Base-by-base conservation (phyloP, 2,888 invertebrate genomes). In the Oxytorus armatus region DNA sequence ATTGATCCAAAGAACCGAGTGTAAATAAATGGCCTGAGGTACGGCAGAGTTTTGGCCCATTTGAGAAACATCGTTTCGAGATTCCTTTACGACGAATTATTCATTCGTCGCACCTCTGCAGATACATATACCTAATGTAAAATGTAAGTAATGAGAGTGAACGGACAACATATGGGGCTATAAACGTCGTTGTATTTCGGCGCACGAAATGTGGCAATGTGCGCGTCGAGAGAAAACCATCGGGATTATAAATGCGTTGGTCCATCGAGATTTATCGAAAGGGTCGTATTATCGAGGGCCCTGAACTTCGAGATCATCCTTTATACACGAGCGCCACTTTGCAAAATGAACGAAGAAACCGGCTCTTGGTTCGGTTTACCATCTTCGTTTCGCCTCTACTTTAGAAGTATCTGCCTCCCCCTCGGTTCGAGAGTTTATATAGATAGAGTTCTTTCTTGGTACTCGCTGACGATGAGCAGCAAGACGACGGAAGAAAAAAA, bases 251-350 rank as follows among this genome's bases (percentile, higher is more conserved):
- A 78, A 73, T 73, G 53, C 66, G 42, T 53, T 51, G 44, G 36
- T 23, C 51, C 44, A 42, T 23, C 23, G 66, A 78, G 73, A 73
- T 78, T 78, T 68, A 78, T 78, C 73, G 78, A 61, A 69, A 68
- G 68, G 73, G 73, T 65, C 25, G 42, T 42, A 59, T 78, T 73
- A 77, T 77, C 70, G 77, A 77, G 65, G 61, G 55, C 69, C 29
- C 42, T 29, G 42, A 42, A 69, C 11, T 55, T n/a, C 14, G 44
- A 16, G 16, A 16, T 23, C 36, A 23, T 63, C 42, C 14, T 25
- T 14, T 44, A 14, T 29, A 7, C 49, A 55, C 42, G 36, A 68
- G 29, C 18, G 36, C 10, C 16, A 39, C 18, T 55, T 53, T 16
- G 39, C 25, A 14, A 68, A 55, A 68, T 42, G 4, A 39, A 53